Conservation (phyloP, 1,140 invertebrate species). For the Colletes latitarsis region DNA sequence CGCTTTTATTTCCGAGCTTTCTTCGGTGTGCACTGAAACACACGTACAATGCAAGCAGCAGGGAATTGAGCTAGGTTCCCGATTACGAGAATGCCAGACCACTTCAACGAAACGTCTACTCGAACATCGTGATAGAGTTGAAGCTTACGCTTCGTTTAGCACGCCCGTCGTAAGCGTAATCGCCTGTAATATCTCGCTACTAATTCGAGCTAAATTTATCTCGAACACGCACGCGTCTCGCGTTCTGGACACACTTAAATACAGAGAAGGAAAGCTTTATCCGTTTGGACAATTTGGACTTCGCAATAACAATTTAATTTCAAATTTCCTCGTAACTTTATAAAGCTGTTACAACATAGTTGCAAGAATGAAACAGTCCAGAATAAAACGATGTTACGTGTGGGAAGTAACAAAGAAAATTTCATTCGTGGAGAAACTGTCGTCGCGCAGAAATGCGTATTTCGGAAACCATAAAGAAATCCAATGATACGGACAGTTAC, state of each 20-base stretch:
- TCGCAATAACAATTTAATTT: neutral
- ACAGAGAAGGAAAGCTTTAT: neutral
- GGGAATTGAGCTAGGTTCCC: conserved; percentile 8
- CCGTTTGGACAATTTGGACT: neutral
- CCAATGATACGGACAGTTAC: neutral
- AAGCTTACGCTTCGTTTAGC: conserved; percentile 46
- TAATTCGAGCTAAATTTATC: conserved; percentile 15
- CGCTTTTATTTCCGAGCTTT: neutral
- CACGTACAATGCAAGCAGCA: neutral
- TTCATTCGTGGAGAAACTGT: neutral
- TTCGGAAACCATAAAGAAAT: neutral
- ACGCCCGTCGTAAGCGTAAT: conserved; percentile 35
- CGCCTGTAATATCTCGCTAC: conserved; percentile 27
- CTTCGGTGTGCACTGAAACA: neutral
- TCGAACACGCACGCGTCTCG: neutral
- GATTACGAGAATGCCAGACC: neutral
- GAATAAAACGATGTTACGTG: neutral
- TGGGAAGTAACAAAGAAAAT: neutral
- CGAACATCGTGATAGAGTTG: conserved; percentile 23
- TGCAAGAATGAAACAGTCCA: neutral
- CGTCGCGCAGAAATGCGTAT: neutral
- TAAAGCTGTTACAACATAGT: neutral
- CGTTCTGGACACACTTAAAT: neutral
- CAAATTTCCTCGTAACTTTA: neutral
- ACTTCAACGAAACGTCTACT: conserved; percentile 10